phyloP scores from a whole-genome alignment of 2,113 vertebrate species.

The Cranoglanis bouderius region DNA sequence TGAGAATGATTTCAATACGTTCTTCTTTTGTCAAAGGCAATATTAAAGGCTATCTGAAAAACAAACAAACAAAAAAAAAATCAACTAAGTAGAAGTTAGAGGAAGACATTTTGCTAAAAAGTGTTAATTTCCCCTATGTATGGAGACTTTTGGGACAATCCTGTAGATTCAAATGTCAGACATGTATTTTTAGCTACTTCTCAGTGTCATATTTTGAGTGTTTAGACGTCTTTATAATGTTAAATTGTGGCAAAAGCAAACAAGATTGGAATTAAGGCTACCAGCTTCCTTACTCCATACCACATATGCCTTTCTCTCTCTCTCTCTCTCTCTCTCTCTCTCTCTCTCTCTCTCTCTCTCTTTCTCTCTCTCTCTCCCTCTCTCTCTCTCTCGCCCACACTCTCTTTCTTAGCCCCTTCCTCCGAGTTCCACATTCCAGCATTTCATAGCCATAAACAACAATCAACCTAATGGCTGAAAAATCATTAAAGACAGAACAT shows the following conservation, averaged over 20 bases:
- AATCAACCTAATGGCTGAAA: constrained; percentile 77
- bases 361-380: background rate
- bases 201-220: background rate
- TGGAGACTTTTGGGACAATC: no score
- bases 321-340: background rate
- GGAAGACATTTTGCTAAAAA: no score
- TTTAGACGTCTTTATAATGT: background rate
- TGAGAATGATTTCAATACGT: no score
- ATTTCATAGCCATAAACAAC: constrained; percentile 82
- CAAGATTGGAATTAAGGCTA: constrained; percentile 31
- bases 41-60: no score
- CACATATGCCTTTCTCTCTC: background rate
- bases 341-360: background rate
- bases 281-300: background rate
- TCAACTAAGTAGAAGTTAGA: no score
- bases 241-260: background rate
- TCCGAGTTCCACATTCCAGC: constrained; percentile 69
- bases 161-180: background rate
- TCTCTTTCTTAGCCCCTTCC: constrained; percentile 32
- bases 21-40: no score
- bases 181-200: background rate
- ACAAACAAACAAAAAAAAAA: no score
- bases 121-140: no score
- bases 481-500: constrained; percentile 77
- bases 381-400: constrained; percentile 36